phyloP scores from a whole-genome alignment of 2,113 vertebrate species.

The Oplegnathus fasciatus region DNA sequence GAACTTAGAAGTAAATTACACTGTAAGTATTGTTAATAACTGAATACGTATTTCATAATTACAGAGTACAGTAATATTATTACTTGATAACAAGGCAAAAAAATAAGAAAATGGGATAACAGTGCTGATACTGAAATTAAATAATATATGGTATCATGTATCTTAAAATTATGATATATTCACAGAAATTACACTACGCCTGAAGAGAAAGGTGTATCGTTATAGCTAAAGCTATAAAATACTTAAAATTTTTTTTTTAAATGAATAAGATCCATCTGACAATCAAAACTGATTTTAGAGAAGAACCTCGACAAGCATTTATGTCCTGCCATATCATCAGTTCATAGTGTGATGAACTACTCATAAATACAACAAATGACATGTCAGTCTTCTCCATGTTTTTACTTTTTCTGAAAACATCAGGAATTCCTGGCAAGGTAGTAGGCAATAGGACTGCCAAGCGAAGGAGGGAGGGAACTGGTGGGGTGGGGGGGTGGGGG shows the following conservation, averaged over 20 bases:
- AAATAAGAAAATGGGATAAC: too few relatives aligned
- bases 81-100: not conserved
- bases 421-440: not conserved
- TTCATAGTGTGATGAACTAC: not conserved
- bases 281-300: not conserved
- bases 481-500: not conserved
- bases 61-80: not conserved
- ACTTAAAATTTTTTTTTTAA: not conserved
- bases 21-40: not conserved
- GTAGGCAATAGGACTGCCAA: slow-evolving; percentile 2
- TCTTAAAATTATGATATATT: not conserved
- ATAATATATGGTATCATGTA: not conserved
- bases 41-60: not conserved
- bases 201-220: not conserved
- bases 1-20: not conserved
- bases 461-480: not conserved
- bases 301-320: not conserved
- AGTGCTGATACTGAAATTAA: too few relatives aligned
- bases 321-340: not conserved
- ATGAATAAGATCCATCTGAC: not conserved
- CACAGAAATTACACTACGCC: too few relatives aligned
- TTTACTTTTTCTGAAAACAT: not conserved
- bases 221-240: not conserved
- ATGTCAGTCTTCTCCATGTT: not conserved
- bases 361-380: not conserved